Evolutionary conservation across 2,888 invertebrate genomes (phyloP), one percentile per base, ranked within the genome.

Genomic region (Cheilosia variabilis): DNA sequence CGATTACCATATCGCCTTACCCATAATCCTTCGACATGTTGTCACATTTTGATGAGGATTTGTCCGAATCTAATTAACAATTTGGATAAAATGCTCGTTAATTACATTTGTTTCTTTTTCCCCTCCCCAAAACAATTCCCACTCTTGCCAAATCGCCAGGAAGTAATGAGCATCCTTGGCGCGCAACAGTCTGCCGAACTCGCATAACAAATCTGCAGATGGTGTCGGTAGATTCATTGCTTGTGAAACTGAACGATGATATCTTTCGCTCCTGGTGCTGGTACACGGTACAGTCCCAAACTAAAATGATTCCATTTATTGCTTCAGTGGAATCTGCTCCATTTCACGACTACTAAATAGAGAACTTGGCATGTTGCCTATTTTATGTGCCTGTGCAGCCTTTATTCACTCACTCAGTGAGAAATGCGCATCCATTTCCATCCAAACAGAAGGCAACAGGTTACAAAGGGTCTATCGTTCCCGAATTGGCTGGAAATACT

Each of bases 361-460:
- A 68, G 76, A 86, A 77, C 62, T 81, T 86, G 86, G 86, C 86
- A 80, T 68, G 72, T 86, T 86, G 86, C 86, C 86, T 86, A 86
- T 86, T 81, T 86, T 86, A 81, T 86, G 66, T 66, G 66, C 76
- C 68, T 57, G 31, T 75, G 76, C 66, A 78, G 71, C 53, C 75
- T 65, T 76, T 65, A 73, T 71, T 80, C 80, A 58, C 68, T 83
- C 66, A 57, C 62, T 83, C 57, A 68, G 43, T 34, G 53, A 50
- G 55, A 47, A 50, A 55, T 75, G 69, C 66, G 63, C 71, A 86
- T 81, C 72, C 72, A 76, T 75, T 80, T 50, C 55, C 37, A 68
- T 76, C 58, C 53, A 31, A 58, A 50, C 41, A 66, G 27, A 45
- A 43, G 79, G 84, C 81, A 81, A 81, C 81, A 86, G 76, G 76